phyloP scores from a whole-genome alignment of 2,888 invertebrate genomes.

The Achlya flavicornis region DNA sequence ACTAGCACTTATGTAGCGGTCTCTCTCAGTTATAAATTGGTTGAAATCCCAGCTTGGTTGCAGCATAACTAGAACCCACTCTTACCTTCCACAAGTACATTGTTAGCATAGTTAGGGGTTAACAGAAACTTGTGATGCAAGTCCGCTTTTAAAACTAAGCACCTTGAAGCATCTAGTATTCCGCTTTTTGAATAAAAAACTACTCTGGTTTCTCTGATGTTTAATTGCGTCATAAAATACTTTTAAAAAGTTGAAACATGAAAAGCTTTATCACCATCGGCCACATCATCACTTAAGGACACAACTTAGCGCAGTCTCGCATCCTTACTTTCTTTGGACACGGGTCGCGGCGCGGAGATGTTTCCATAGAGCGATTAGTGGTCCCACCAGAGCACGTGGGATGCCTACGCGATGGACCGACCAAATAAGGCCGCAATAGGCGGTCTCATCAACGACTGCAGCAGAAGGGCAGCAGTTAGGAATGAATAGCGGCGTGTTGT shows the following conservation, averaged over 20 bases:
- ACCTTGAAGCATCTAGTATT: not conserved
- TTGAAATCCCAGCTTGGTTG: not conserved
- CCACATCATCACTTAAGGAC: too few species aligned
- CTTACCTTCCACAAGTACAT: not conserved
- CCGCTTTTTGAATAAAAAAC: not conserved
- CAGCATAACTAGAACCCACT: not conserved
- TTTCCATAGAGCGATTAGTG: too few species aligned
- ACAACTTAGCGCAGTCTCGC: too few species aligned
- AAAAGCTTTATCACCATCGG: too few species aligned
- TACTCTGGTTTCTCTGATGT: not conserved
- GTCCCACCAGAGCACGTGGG: too few species aligned
- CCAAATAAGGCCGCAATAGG: too few species aligned
- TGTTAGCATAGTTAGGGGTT: slow-evolving; percentile 1
- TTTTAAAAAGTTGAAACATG: not conserved
- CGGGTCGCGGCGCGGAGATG: too few species aligned
- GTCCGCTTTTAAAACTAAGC: not conserved
- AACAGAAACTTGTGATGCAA: not conserved
- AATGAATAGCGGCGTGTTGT: too few species aligned
- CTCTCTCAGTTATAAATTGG: not conserved
- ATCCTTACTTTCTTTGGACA: too few species aligned
- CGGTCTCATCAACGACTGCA: too few species aligned
- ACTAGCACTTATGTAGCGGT: not conserved
- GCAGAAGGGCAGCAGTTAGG: too few species aligned
- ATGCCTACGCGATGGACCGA: too few species aligned
- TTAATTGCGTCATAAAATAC: not conserved